These are phyloP conservation scores for Aphodius sticticus DNA, from an alignment of 2,888 invertebrate genomes.

Conservation along the genomic window DNA sequence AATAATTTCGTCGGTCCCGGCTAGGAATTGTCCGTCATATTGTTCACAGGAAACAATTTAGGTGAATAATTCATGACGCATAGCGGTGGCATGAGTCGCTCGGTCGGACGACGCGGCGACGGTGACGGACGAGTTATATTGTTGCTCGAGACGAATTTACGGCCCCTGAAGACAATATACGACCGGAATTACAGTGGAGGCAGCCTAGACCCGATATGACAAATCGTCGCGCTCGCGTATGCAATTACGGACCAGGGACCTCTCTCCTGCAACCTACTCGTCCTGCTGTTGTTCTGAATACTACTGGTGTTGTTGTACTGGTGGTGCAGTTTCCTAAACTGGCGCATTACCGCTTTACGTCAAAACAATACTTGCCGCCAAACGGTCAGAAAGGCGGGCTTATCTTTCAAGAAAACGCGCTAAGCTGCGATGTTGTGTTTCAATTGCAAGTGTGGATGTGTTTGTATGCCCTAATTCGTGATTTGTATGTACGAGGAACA, in stretches of 20 bases:
- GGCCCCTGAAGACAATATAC: slow-evolving; percentile 22
- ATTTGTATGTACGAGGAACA: no score
- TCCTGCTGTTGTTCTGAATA: neutral
- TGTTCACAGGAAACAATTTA: slow-evolving; percentile 22
- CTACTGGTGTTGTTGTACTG: neutral
- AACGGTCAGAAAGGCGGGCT: no score
- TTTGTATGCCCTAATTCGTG: no score
- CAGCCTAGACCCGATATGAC: slow-evolving; percentile 20
- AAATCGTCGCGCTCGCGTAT: slow-evolving; percentile 19
- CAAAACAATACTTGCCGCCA: no score
- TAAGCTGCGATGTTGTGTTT: no score
- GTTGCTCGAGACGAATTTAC: slow-evolving; percentile 26
- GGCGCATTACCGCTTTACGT: no score
- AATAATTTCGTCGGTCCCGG: neutral
- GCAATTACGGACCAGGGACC: slow-evolving; percentile 12
- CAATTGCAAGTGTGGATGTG: no score
- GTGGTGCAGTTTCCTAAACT: neutral
- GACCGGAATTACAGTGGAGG: slow-evolving; percentile 15
- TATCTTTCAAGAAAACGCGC: no score
- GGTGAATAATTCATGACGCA: slow-evolving; percentile 20
- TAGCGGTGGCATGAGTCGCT: neutral
- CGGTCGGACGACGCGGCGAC: neutral
- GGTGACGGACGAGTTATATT: slow-evolving; percentile 26
- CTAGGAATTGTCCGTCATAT: slow-evolving; percentile 8
- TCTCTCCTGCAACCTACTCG: neutral